Percentiles rank a stretch among this genome's conserved stretches.
Conservation (phyloP, 2,888 invertebrate genomes). For the Chrysomela aeneicollis region DNA sequence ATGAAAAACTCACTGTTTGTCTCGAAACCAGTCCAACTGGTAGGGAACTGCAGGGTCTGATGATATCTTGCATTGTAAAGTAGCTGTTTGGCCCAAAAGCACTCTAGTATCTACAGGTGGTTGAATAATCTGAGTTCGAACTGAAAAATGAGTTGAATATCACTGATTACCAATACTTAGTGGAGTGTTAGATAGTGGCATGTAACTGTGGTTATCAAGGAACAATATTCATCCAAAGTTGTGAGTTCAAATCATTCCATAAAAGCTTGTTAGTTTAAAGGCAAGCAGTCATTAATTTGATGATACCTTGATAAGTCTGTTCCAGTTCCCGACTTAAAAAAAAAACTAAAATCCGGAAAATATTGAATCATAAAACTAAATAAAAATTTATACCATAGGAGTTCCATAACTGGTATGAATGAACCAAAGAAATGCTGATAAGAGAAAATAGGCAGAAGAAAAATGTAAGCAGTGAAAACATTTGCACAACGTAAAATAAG, state of each 20-base stretch:
- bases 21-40: conserved; percentile 88
- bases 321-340: neutral
- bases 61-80: conserved; percentile 92
- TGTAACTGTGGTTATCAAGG: neutral
- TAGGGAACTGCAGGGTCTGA: conserved; percentile 89
- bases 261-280: neutral
- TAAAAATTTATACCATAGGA: neutral
- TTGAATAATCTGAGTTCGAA: conserved; percentile 91
- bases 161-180: neutral
- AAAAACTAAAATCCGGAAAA: neutral
- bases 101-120: conserved; percentile 93
- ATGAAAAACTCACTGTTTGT: conserved; percentile 73
- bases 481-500: neutral
- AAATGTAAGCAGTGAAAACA: conserved; percentile 7
- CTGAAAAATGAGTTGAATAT: conserved; percentile 60
- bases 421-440: neutral
- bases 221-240: neutral
- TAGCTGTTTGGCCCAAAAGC: conserved; percentile 90
- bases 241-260: too few relatives aligned
- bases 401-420: neutral
- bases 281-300: neutral
- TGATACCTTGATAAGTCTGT: neutral
- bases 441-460: neutral
- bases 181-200: too few relatives aligned
- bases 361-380: neutral